A percentile compares a stretch with the other conserved stretches of the same genome.
These are phyloP conservation scores for Hesperia comma DNA, from an alignment of 2,888 invertebrate genomes.

Conservation along the genomic window DNA sequence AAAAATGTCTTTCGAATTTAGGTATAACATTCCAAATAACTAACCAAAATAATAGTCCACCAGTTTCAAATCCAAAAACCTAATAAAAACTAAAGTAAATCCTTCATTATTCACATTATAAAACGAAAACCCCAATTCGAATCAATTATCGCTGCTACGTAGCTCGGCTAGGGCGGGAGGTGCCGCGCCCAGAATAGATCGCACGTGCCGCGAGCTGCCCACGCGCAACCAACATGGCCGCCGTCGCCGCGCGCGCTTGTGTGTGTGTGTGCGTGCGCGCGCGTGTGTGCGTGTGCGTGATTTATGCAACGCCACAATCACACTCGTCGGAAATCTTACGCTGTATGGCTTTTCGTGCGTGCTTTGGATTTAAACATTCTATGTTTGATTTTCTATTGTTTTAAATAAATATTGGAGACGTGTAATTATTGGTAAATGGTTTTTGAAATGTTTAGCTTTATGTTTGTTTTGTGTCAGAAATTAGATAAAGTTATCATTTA, in stretches of 20 bases:
- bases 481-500: too few species aligned
- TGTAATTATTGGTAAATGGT: too few species aligned
- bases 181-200: slow-evolving; percentile 79
- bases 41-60: too few species aligned
- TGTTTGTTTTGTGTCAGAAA: too few species aligned
- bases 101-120: slow-evolving; percentile 25
- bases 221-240: slow-evolving; percentile 81
- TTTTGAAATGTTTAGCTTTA: too few species aligned
- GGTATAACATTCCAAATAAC: too few species aligned
- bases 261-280: slow-evolving; percentile 58
- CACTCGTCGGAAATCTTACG: slow-evolving; percentile 35
- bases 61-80: neutral
- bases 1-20: too few species aligned
- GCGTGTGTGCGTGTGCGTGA: slow-evolving; percentile 61
- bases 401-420: neutral
- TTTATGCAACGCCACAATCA: slow-evolving; percentile 53
- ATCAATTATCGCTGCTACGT: slow-evolving; percentile 39
- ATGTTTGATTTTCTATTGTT: neutral
- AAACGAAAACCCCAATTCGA: slow-evolving; percentile 35
- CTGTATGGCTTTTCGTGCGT: slow-evolving; percentile 42
- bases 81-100: slow-evolving; percentile 6
- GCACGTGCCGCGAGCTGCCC: slow-evolving; percentile 82
- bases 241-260: slow-evolving; percentile 51
- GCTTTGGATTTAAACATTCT: slow-evolving; percentile 5
- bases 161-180: slow-evolving; percentile 50